These are phyloP conservation scores for Ecliptopera silaceata DNA, from an alignment of 2,888 invertebrate genomes.

Conservation along the genomic window DNA sequence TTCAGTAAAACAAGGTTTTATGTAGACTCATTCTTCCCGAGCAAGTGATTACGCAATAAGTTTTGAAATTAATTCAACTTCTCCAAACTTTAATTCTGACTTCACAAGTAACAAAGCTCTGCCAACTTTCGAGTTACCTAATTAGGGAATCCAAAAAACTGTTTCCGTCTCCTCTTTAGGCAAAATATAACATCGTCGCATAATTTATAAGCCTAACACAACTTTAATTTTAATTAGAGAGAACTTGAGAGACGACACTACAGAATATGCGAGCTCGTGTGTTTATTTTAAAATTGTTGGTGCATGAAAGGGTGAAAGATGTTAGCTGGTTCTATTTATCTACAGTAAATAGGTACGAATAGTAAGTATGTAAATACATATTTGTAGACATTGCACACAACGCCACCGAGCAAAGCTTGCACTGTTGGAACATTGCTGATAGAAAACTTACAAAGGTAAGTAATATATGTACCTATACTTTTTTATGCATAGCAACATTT, in stretches of 20 bases:
- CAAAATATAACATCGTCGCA: slow-evolving; percentile 29
- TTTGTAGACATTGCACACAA: no score
- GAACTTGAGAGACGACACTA: slow-evolving; percentile 39
- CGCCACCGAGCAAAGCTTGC: no score
- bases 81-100: slow-evolving; percentile 13
- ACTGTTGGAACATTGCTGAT: no score
- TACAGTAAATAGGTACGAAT: neutral
- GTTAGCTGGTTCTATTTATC: neutral
- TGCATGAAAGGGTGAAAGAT: slow-evolving; percentile 4
- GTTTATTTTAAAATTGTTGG: slow-evolving; percentile 34
- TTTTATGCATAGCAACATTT: no score
- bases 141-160: slow-evolving; percentile 17
- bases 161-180: slow-evolving; percentile 15
- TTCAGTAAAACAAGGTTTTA: neutral
- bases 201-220: slow-evolving; percentile 45
- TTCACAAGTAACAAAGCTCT: slow-evolving; percentile 17
- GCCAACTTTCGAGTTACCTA: slow-evolving; percentile 7
- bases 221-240: slow-evolving; percentile 54
- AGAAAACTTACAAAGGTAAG: no score
- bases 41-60: slow-evolving; percentile 9
- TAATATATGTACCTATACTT: no score
- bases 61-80: slow-evolving; percentile 13
- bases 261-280: slow-evolving; percentile 28
- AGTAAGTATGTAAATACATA: neutral
- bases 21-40: neutral